Conservation (phyloP, 2,797 vertebrate species). For the Pipistrellus nathusii region DNA sequence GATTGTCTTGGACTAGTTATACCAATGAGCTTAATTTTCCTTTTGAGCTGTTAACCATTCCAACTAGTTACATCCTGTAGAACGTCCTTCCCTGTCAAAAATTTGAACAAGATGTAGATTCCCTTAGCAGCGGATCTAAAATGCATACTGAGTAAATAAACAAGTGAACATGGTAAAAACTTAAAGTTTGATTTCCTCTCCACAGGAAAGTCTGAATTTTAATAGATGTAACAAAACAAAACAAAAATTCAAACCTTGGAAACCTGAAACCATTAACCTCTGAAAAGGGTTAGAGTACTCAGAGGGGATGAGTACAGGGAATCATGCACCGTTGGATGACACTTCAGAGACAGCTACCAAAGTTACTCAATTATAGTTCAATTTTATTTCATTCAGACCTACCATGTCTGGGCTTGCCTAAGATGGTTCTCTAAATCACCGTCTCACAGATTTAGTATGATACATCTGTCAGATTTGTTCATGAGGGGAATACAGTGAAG, state of each 20-base stretch:
- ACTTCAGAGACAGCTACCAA: background rate
- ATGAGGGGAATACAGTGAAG: background rate
- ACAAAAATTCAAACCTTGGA: background rate
- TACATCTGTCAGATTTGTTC: background rate
- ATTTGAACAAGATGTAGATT: background rate
- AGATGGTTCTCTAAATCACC: background rate
- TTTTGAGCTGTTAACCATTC: constrained; percentile 71
- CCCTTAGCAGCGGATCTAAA: background rate
- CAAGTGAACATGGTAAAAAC: background rate
- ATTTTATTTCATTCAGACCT: constrained; percentile 26
- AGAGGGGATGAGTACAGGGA: background rate
- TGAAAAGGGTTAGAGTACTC: background rate
- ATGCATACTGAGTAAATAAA: background rate
- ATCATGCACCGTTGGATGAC: background rate
- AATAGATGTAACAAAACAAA: background rate
- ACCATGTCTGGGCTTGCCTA: background rate
- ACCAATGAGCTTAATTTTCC: constrained; percentile 68
- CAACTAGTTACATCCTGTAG: constrained; percentile 13
- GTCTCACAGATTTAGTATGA: background rate
- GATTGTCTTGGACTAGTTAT: constrained; percentile 78
- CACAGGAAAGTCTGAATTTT: constrained; percentile 1
- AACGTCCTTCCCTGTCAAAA: constrained; percentile 12
- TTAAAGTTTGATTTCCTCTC: background rate
- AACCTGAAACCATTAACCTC: background rate
- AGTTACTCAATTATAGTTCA: background rate